phyloP scores from a whole-genome alignment of 1,140 invertebrate genomes.

The Coenobita brevimanus region DNA sequence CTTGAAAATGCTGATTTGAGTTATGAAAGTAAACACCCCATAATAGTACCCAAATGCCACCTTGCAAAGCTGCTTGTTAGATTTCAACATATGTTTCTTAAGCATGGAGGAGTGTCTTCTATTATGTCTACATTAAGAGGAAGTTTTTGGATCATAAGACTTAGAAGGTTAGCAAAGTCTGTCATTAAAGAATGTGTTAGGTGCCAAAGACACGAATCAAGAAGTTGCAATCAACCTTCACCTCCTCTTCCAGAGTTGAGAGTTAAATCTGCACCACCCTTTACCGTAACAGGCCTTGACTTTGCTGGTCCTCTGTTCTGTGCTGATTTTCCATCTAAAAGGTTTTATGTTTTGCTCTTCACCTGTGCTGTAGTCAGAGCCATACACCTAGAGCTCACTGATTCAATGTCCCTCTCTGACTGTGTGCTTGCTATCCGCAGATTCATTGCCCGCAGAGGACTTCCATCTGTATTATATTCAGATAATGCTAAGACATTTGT shows the following conservation, averaged over 20 bases:
- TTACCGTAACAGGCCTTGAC: conserved; percentile 36
- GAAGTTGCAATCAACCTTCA: conserved; percentile 4
- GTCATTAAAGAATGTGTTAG: conserved; percentile 26
- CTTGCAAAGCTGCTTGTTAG: conserved; percentile 9
- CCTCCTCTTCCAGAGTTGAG: conserved; percentile 17
- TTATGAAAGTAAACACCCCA: conserved; percentile 42
- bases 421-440: conserved; percentile 7
- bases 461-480: conserved; percentile 37
- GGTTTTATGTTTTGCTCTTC: conserved; percentile 25
- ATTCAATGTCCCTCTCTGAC: neutral
- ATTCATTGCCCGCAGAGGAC: conserved; percentile 15
- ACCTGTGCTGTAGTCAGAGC: conserved; percentile 15
- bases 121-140: conserved; percentile 6
- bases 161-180: conserved; percentile 26
- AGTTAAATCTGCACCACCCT: conserved; percentile 20
- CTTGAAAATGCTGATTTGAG: conserved; percentile 5
- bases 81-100: conserved; percentile 29
- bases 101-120: conserved; percentile 31
- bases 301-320: conserved; percentile 38
- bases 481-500: conserved; percentile 38
- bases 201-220: neutral
- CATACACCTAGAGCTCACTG: conserved; percentile 17
- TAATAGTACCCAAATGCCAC: conserved; percentile 25
- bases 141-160: conserved; percentile 33
- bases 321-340: conserved; percentile 28